Conservation (phyloP, 2,113 vertebrate species). For the Struthidea cinerea region DNA sequence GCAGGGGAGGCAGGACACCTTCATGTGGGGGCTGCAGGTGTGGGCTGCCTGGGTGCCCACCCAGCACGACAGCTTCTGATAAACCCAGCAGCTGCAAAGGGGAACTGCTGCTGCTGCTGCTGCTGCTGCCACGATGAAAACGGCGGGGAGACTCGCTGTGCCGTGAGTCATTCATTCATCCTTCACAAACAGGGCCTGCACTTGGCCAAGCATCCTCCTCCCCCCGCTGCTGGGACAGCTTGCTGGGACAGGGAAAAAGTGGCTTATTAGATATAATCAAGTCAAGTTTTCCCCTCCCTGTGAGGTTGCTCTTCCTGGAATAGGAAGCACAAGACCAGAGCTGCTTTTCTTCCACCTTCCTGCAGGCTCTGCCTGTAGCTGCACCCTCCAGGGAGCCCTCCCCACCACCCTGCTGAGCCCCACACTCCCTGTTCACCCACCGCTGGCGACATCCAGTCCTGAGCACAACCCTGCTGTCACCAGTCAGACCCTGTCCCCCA, state of each 20-base stretch:
- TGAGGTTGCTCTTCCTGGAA: background rate
- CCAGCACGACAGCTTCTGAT: background rate
- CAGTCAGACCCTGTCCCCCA: background rate
- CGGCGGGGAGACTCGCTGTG: accelerated
- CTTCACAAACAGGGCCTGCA: conserved; percentile 1
- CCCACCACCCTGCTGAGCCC: background rate
- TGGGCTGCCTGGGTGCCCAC: background rate
- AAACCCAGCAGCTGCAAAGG: background rate
- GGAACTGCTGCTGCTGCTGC: background rate
- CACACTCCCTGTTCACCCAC: background rate
- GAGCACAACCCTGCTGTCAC: background rate
- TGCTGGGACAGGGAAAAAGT: conserved; percentile 40
- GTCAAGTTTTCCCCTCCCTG: conserved; percentile 45
- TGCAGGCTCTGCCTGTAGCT: background rate
- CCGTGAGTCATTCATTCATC: conserved; percentile 51
- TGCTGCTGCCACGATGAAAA: background rate
- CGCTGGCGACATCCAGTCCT: accelerated
- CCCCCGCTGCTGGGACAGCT: background rate
- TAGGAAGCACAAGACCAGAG: background rate
- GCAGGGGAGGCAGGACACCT: background rate
- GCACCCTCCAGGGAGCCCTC: background rate
- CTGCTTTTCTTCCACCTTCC: background rate
- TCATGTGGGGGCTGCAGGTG: background rate
- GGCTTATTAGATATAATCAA: conserved; percentile 45
- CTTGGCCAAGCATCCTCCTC: conserved; percentile 23